Conservation (phyloP, 1,140 invertebrate genomes). For the Neelides sp. region DNA sequence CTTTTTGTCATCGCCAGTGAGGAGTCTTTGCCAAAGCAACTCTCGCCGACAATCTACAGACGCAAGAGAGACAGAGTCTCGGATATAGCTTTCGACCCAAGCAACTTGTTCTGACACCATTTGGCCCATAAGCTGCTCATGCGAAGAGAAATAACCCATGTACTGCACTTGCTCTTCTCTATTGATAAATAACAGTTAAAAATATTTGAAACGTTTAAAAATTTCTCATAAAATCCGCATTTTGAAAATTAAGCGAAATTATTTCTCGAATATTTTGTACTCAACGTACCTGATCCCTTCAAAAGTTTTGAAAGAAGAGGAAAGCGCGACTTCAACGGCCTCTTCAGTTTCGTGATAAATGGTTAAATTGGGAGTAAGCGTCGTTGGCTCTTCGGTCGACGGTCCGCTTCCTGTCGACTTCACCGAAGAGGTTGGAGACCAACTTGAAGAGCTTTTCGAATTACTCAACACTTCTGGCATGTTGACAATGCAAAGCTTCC, state of each 20-base stretch:
- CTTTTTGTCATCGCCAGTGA: slow-evolving; percentile 35
- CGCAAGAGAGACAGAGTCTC: slow-evolving; percentile 50
- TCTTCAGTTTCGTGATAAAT: not conserved
- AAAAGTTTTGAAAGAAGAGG: not conserved
- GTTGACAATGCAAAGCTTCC: slow-evolving; percentile 51
- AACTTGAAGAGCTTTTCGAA: no score
- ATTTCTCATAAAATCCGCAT: no score
- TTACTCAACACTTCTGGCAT: slow-evolving; percentile 29
- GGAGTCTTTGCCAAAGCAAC: slow-evolving; percentile 55
- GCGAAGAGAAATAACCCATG: slow-evolving; percentile 59
- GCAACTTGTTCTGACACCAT: slow-evolving; percentile 50
- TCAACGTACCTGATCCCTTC: slow-evolving; percentile 13
- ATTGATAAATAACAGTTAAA: slow-evolving; percentile 5
- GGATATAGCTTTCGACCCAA: slow-evolving; percentile 46
- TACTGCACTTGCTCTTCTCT: slow-evolving; percentile 57
- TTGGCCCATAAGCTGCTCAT: slow-evolving; percentile 58
- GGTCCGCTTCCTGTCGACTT: not conserved
- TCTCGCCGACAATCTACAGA: slow-evolving; percentile 57
- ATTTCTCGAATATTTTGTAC: no score
- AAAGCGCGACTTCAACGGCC: not conserved
- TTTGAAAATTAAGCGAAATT: no score
- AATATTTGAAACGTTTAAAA: no score
- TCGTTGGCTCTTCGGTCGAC: not conserved
- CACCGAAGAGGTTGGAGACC: no score
- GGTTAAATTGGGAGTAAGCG: not conserved